Percentiles rank a stretch among this genome's conserved stretches.
phyloP scores from a whole-genome alignment of 2,888 invertebrate species.

The Rotaria magnacalcarata region DNA sequence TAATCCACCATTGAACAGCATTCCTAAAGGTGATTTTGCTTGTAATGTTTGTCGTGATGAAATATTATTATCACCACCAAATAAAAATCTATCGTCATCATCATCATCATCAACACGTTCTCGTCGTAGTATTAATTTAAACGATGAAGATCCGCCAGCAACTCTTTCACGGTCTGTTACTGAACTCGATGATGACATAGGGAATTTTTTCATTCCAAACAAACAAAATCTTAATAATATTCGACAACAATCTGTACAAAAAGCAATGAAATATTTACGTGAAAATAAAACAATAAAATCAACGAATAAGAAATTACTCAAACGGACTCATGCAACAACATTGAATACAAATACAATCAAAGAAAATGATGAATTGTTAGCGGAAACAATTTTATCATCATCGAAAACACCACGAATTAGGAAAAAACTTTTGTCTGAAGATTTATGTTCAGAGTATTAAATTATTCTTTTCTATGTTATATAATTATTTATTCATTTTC shows the following conservation, averaged over 20 bases:
- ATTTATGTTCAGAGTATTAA: background rate
- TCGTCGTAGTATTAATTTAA: background rate
- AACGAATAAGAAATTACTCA: background rate
- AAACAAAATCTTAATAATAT: conserved; percentile 57
- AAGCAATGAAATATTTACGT: conserved; percentile 17
- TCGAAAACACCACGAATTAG: background rate
- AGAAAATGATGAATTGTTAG: background rate
- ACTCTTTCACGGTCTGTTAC: conserved; percentile 58
- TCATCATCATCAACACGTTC: background rate
- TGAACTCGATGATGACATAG: conserved; percentile 75
- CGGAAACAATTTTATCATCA: background rate
- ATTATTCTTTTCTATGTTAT: background rate
- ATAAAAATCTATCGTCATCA: conserved; percentile 24
- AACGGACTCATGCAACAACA: background rate
- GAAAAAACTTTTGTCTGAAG: background rate
- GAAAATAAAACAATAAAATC: background rate
- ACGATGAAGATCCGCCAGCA: background rate
- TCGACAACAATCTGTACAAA: conserved; percentile 14
- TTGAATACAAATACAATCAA: background rate
- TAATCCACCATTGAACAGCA: conserved; percentile 69
- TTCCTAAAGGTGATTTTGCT: conserved; percentile 54
- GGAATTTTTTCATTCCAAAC: conserved; percentile 74
- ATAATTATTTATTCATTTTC: background rate
- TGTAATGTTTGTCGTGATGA: conserved; percentile 37
- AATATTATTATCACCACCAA: background rate